Evolutionary conservation across 1,140 invertebrate genomes (phyloP).

Genomic region (Drosophila saltans): DNA sequence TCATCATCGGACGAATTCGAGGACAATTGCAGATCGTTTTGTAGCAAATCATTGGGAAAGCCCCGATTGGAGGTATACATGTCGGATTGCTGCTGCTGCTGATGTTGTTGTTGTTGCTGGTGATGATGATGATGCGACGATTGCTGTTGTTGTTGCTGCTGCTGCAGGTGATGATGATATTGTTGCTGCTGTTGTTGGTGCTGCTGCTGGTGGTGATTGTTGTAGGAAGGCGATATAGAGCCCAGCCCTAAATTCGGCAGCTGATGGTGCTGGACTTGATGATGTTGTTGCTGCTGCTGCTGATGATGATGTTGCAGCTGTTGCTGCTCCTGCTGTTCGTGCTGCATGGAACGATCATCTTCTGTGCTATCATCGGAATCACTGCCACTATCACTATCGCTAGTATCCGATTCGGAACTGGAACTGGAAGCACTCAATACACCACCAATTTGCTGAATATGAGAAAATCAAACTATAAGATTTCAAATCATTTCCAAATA

Average conservation of each 20-base stretch:
- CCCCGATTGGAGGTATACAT: constrained; percentile 80
- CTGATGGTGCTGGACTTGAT: constrained; percentile 49
- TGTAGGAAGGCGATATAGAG: constrained; percentile 70
- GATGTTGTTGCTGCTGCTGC: constrained; percentile 39
- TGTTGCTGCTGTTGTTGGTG: constrained; percentile 69
- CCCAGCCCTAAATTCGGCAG: constrained; percentile 51
- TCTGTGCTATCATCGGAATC: constrained; percentile 82
- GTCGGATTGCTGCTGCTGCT: constrained; percentile 63
- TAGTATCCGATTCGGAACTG: constrained; percentile 82
- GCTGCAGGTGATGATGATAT: constrained; percentile 69
- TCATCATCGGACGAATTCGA: constrained; percentile 82
- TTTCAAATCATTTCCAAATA: background rate
- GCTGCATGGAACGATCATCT: constrained; percentile 53
- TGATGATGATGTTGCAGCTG: constrained; percentile 26
- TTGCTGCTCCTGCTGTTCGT: constrained; percentile 28
- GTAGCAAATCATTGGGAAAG: constrained; percentile 85
- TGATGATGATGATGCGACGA: constrained; percentile 55
- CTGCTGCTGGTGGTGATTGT: constrained; percentile 57
- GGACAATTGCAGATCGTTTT: constrained; percentile 89
- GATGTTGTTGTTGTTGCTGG: constrained; percentile 52
- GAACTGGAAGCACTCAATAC: constrained; percentile 77
- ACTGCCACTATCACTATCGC: constrained; percentile 83
- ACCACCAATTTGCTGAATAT: constrained; percentile 72
- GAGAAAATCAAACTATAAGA: background rate
- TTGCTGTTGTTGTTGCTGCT: constrained; percentile 28